Percentiles rank a stretch among this genome's conserved stretches.
Conservation (phyloP, 2,797 vertebrate genomes). For the Masticophis lateralis region DNA sequence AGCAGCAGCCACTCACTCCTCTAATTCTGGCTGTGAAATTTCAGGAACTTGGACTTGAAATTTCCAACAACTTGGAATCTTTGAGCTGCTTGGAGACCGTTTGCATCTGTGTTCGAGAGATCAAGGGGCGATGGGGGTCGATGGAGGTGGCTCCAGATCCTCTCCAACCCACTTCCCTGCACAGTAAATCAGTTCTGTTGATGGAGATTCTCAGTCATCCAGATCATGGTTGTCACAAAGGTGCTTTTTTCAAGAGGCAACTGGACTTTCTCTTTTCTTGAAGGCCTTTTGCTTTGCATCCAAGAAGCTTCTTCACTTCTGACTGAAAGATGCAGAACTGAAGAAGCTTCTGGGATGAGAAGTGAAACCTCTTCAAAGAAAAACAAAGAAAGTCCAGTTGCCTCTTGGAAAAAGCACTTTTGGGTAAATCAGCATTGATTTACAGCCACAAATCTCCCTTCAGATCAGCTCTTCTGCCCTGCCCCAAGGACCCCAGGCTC, state of each 20-base stretch:
- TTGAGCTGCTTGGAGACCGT: background rate
- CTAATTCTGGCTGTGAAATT: background rate
- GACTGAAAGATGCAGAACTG: background rate
- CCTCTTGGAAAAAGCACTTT: background rate
- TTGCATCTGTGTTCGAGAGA: background rate
- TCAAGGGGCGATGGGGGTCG: background rate
- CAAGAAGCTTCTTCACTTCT: background rate
- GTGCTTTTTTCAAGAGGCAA: background rate
- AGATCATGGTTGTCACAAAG: background rate
- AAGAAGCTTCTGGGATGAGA: background rate
- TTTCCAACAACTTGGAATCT: background rate
- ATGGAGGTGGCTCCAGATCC: background rate
- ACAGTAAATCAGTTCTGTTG: background rate
- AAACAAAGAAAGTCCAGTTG: background rate
- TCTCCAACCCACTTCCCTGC: background rate
- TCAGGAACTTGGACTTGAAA: background rate
- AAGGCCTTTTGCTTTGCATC: background rate
- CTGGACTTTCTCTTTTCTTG: background rate
- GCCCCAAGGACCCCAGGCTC: background rate
- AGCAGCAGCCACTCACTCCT: background rate
- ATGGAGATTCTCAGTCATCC: background rate
- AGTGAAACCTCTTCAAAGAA: background rate
- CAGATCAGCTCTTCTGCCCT: constrained; percentile 9
- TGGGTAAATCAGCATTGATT: background rate
- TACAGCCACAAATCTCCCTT: background rate